Conservation (phyloP, 1,140 invertebrate species). For the Planococcus citri region DNA sequence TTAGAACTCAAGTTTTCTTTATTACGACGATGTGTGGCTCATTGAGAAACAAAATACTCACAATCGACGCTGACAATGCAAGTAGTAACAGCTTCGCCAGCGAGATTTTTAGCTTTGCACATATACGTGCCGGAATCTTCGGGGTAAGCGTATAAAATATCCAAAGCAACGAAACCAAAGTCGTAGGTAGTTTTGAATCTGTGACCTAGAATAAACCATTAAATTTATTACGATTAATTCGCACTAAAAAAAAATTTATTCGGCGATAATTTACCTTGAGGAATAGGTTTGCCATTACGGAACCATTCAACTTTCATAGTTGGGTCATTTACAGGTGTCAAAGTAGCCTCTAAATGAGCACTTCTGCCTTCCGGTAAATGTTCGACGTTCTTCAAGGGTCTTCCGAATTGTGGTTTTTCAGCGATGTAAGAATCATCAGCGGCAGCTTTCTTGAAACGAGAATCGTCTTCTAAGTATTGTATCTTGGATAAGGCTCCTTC, state of each 20-base stretch:
- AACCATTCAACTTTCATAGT: slow-evolving; percentile 94
- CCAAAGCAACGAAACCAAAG: slow-evolving; percentile 88
- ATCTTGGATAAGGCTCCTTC: slow-evolving; percentile 86
- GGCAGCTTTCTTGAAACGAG: slow-evolving; percentile 53
- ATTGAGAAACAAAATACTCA: slow-evolving; percentile 37
- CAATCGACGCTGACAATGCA: slow-evolving; percentile 71
- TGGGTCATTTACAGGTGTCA: slow-evolving; percentile 88
- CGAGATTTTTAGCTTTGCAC: slow-evolving; percentile 81
- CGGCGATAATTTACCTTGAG: slow-evolving; percentile 53
- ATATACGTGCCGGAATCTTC: slow-evolving; percentile 93
- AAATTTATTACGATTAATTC: slow-evolving; percentile 17
- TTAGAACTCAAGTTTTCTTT: neutral
- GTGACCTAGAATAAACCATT: slow-evolving; percentile 39
- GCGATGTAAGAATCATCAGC: slow-evolving; percentile 59
- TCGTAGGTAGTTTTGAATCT: slow-evolving; percentile 88
- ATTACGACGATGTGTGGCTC: too few relatives aligned
- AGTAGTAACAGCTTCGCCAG: slow-evolving; percentile 84
- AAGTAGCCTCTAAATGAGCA: slow-evolving; percentile 86
- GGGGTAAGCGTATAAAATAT: slow-evolving; percentile 89
- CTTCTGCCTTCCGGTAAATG: slow-evolving; percentile 74
- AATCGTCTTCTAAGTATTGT: slow-evolving; percentile 77
- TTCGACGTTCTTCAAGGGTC: slow-evolving; percentile 70
- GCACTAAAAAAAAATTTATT: slow-evolving; percentile 17
- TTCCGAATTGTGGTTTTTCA: slow-evolving; percentile 77
- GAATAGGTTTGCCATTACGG: slow-evolving; percentile 78